Conservation (phyloP, 2,888 invertebrate species). For the Hipparchia sbordonii region DNA sequence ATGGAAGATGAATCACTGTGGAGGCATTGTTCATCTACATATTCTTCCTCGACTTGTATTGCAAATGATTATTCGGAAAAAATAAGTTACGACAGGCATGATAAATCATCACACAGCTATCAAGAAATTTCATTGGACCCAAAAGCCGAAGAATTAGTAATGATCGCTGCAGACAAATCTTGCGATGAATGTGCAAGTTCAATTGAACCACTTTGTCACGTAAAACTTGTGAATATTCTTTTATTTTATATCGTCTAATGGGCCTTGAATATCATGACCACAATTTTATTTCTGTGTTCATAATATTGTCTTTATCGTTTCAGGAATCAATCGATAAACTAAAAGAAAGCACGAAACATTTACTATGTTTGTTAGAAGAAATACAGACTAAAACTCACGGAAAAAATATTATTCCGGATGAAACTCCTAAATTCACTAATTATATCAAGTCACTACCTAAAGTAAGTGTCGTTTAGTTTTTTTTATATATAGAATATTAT, state of each 20-base stretch:
- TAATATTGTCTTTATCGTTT: constrained; percentile 37
- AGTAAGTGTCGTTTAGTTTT: background rate
- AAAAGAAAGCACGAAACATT: constrained; percentile 66
- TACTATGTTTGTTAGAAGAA: constrained; percentile 61
- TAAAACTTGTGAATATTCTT: constrained; percentile 32
- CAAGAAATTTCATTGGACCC: background rate
- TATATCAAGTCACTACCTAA: constrained; percentile 8
- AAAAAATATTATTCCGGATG: constrained; percentile 34
- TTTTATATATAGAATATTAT: too few species aligned
- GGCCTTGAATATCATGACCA: too few species aligned
- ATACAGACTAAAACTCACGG: constrained; percentile 59
- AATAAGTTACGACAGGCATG: background rate
- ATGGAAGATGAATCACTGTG: constrained; percentile 13
- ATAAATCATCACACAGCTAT: background rate
- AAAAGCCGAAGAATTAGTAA: background rate
- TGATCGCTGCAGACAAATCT: constrained; percentile 11
- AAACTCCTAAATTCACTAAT: constrained; percentile 21
- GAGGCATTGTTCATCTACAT: background rate
- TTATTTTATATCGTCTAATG: background rate
- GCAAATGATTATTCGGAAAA: constrained; percentile 9
- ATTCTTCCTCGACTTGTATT: constrained; percentile 14
- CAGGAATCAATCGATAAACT: constrained; percentile 58
- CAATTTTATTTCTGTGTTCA: too few species aligned
- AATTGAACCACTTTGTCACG: constrained; percentile 46
- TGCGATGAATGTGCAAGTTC: constrained; percentile 35